Conservation (phyloP, 2,888 invertebrate genomes). For the Ypsolopha scabrella region DNA sequence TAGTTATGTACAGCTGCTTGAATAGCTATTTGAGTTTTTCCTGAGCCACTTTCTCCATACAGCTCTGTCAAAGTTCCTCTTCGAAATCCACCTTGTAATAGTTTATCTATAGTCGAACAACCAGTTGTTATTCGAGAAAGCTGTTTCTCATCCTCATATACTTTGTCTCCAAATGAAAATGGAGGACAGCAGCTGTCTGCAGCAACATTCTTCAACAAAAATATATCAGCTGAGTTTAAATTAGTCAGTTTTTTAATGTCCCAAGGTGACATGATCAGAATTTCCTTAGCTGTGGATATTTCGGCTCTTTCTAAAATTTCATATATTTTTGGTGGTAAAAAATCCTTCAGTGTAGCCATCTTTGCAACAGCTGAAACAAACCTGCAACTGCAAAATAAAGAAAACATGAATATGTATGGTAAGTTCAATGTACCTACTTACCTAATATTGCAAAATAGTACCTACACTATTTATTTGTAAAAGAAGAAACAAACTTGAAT, state of each 20-base stretch:
- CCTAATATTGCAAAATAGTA: too few species aligned
- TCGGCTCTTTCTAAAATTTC: slow-evolving; percentile 39
- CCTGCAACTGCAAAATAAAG: not conserved
- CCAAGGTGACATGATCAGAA: slow-evolving; percentile 36
- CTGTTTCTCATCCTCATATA: slow-evolving; percentile 18
- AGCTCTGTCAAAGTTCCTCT: slow-evolving; percentile 80
- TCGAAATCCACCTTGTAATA: slow-evolving; percentile 77
- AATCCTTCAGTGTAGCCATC: slow-evolving; percentile 2
- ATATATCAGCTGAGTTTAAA: slow-evolving; percentile 35
- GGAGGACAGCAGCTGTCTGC: slow-evolving; percentile 25
- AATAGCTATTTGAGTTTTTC: slow-evolving; percentile 85
- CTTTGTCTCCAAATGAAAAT: slow-evolving; percentile 22
- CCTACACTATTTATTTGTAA: too few species aligned
- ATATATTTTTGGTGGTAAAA: slow-evolving; percentile 34
- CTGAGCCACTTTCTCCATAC: slow-evolving; percentile 83
- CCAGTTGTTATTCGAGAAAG: slow-evolving; percentile 54
- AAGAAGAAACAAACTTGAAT: too few species aligned
- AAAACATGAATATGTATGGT: too few species aligned
- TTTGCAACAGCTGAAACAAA: not conserved
- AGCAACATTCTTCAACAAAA: slow-evolving; percentile 33
- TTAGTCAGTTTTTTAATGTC: slow-evolving; percentile 49
- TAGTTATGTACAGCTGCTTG: slow-evolving; percentile 78
- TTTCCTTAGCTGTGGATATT: slow-evolving; percentile 37
- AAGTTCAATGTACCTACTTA: too few species aligned
- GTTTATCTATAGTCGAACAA: slow-evolving; percentile 69